These are phyloP conservation scores for Acanthurus leucopareius DNA, from an alignment of 2,797 vertebrate species.

Conservation along the genomic window DNA sequence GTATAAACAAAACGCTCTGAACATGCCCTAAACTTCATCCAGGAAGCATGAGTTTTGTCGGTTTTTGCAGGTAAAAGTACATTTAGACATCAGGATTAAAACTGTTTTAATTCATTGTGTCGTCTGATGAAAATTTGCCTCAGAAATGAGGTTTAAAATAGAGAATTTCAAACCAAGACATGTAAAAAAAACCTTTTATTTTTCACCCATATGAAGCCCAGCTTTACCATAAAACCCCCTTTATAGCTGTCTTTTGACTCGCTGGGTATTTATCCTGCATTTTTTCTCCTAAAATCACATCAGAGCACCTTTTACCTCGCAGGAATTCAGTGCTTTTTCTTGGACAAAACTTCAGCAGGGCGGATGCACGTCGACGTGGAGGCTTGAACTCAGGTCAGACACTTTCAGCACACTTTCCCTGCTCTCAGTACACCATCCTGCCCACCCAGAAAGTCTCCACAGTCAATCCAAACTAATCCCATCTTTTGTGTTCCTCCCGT, in stretches of 20 bases:
- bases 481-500: conserved; percentile 36
- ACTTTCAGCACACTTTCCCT: conserved; percentile 36
- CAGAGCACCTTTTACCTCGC: background rate
- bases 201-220: background rate
- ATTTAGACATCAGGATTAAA: too few relatives aligned
- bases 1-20: background rate
- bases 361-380: conserved; percentile 25
- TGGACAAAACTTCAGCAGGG: conserved; percentile 16
- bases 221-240: background rate
- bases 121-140: too few relatives aligned
- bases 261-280: background rate
- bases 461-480: conserved; percentile 50
- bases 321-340: conserved; percentile 17
- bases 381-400: conserved; percentile 36
- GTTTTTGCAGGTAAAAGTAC: too few relatives aligned
- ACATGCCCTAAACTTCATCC: background rate
- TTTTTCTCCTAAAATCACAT: background rate
- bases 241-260: background rate
- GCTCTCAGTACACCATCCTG: conserved; percentile 18
- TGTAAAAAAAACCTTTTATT: background rate
- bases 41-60: too few relatives aligned
- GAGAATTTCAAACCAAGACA: background rate
- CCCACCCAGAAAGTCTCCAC: conserved; percentile 48
- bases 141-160: conserved; percentile 25
- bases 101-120: too few relatives aligned